These are phyloP conservation scores for Meteorus colon DNA, from an alignment of 2,888 invertebrate species.

Conservation along the genomic window DNA sequence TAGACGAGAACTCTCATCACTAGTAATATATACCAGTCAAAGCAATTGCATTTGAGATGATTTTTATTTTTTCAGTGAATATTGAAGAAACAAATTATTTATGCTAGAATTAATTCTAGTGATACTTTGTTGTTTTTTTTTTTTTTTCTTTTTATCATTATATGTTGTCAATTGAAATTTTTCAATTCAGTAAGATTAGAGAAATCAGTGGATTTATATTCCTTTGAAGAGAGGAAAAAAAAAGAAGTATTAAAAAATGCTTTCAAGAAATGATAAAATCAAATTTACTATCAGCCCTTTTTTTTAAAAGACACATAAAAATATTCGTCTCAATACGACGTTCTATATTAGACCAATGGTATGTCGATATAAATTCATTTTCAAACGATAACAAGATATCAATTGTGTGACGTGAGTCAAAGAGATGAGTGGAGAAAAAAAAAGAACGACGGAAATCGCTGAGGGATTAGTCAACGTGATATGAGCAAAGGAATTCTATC, in stretches of 20 bases:
- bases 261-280: background rate
- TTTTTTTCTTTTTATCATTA: too few species aligned
- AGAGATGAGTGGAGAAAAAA: background rate
- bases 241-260: background rate
- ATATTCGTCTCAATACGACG: background rate
- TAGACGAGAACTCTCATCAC: background rate
- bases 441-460: constrained; percentile 25
- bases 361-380: background rate
- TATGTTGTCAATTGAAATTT: too few species aligned
- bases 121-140: too few species aligned
- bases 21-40: background rate
- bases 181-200: too few species aligned
- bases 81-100: too few species aligned
- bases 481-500: constrained; percentile 15
- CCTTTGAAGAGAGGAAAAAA: too few species aligned
- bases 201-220: too few species aligned
- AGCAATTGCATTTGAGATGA: background rate
- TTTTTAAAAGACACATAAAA: background rate
- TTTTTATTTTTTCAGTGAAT: background rate
- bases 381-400: background rate
- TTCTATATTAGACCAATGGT: background rate
- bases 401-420: background rate
- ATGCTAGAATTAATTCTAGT: too few species aligned
- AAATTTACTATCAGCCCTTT: background rate
- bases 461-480: constrained; percentile 27